A percentile compares a stretch with the other conserved stretches of the same genome.
phyloP scores from a whole-genome alignment of 2,797 vertebrate species.

The Bovichtus variegatus region DNA sequence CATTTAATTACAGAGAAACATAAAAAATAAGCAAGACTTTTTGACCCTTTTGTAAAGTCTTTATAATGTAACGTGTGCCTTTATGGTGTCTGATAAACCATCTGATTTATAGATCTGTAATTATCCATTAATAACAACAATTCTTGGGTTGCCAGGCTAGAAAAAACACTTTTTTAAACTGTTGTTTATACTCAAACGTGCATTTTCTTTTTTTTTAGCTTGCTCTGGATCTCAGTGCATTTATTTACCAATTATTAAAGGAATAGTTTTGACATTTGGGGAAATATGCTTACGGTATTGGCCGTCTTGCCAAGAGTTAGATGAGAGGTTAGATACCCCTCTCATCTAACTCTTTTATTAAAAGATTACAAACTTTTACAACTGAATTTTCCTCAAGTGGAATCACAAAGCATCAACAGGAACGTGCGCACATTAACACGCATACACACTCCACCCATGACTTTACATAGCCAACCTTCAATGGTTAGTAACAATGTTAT shows the following conservation, averaged over 20 bases:
- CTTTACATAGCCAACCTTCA: conserved; percentile 23
- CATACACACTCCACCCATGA: not conserved
- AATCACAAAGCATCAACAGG: not conserved
- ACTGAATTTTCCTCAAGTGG: not conserved
- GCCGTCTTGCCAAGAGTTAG: no score
- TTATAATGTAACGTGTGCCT: not conserved
- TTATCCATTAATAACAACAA: not conserved
- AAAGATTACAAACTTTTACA: not conserved
- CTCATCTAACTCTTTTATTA: no score
- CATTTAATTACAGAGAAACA: not conserved
- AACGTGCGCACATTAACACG: not conserved
- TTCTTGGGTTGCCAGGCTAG: not conserved
- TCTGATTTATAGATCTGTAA: not conserved
- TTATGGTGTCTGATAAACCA: not conserved
- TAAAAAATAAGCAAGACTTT: not conserved
- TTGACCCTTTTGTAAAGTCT: not conserved
- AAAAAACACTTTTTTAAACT: no score
- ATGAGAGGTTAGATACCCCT: no score
- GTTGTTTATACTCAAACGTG: not conserved
- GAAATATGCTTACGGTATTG: not conserved
- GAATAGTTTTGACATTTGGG: not conserved
- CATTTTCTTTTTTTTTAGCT: not conserved
- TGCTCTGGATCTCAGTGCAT: not conserved
- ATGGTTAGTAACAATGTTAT: conserved; percentile 25
- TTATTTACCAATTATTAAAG: not conserved